phyloP scores from a whole-genome alignment of 2,113 vertebrate species.

The Diphyllodes magnificus region DNA sequence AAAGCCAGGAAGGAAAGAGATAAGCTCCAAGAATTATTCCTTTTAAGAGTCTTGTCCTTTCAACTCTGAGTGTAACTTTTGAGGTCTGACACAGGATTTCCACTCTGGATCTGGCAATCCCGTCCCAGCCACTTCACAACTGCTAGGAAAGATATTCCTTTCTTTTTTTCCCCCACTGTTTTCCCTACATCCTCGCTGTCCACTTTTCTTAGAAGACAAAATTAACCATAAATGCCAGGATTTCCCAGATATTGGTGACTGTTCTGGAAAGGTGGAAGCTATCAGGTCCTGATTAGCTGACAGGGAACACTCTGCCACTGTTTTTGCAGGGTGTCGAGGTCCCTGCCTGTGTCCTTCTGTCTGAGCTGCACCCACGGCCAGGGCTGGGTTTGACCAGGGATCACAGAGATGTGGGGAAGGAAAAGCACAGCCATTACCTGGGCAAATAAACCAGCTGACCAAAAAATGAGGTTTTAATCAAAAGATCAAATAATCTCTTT shows the following conservation, averaged over 20 bases:
- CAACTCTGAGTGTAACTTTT: neutral
- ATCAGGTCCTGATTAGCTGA: neutral
- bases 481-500: neutral
- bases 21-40: neutral
- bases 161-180: accelerated
- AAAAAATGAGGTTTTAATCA: conserved; percentile 1
- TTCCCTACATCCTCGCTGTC: neutral
- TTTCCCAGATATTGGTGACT: neutral
- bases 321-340: neutral
- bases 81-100: neutral
- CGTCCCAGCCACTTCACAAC: neutral
- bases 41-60: neutral
- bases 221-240: neutral
- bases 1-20: neutral
- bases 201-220: neutral
- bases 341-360: neutral
- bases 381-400: neutral
- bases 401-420: neutral
- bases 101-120: neutral
- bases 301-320: neutral
- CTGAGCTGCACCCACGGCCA: neutral
- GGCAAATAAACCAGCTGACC: neutral
- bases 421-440: neutral
- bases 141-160: neutral
- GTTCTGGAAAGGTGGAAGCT: neutral